A percentile compares a stretch with the other conserved stretches of the same genome.
These are phyloP conservation scores for Lophochroa leadbeateri DNA, from an alignment of 2,113 vertebrate species.

Conservation along the genomic window DNA sequence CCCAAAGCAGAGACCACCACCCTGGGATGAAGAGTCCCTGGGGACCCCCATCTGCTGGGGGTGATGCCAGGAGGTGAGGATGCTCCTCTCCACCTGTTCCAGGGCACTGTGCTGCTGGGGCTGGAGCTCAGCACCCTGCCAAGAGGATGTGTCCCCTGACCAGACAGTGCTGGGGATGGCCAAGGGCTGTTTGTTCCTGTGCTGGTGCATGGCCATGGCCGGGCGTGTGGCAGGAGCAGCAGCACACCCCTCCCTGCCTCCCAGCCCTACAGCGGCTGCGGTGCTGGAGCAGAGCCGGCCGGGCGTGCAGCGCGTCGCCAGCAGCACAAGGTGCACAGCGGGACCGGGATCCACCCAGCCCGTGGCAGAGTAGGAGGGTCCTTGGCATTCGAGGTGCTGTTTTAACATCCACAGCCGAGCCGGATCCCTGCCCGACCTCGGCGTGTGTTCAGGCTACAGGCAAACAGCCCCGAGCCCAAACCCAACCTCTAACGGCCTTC, in stretches of 20 bases:
- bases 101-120: accelerated
- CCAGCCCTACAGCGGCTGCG: neutral
- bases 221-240: neutral
- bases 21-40: neutral
- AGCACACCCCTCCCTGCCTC: neutral
- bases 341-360: conserved; percentile 1
- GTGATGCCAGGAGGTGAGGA: neutral
- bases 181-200: neutral
- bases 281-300: neutral
- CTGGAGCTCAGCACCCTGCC: neutral
- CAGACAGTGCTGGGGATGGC: neutral
- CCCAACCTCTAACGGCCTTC: neutral
- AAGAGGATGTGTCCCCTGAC: neutral
- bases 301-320: accelerated
- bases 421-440: neutral
- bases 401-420: conserved; percentile 9
- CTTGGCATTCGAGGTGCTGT: neutral
- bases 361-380: conserved; percentile 34
- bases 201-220: accelerated
- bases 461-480: conserved; percentile 5
- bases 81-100: neutral
- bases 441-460: neutral
- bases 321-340: conserved; percentile 2
- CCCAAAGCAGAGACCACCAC: neutral
- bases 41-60: neutral